Percentiles rank a stretch among this genome's conserved stretches.
Evolutionary conservation across 2,113 vertebrate species (phyloP).

Genomic region (Entosphenus tridentatus): DNA sequence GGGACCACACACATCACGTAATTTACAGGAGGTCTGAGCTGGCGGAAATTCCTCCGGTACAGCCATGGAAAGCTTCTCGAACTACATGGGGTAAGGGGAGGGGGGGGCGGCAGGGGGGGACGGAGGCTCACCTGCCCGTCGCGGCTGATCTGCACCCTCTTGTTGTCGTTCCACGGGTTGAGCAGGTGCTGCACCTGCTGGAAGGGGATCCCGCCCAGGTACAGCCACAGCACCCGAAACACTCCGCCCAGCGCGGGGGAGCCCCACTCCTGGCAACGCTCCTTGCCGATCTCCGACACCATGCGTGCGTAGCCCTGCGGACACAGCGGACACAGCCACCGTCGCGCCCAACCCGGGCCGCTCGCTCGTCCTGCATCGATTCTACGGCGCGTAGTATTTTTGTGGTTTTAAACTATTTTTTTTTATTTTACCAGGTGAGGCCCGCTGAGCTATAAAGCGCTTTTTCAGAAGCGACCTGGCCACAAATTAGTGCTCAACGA

Average conservation of each 20-base stretch:
- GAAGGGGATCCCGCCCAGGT: slow-evolving; percentile 50
- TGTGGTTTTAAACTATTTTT: too few relatives aligned
- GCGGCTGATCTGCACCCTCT: slow-evolving; percentile 70
- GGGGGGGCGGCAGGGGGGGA: not conserved
- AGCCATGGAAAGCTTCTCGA: not conserved
- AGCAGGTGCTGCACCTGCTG: slow-evolving; percentile 43
- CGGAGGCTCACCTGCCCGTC: slow-evolving; percentile 54
- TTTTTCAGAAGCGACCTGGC: too few relatives aligned
- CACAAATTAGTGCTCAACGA: too few relatives aligned
- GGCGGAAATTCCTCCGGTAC: not conserved
- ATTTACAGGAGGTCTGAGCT: too few relatives aligned
- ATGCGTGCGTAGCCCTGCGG: slow-evolving; percentile 62
- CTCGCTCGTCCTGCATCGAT: too few relatives aligned
- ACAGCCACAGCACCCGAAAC: slow-evolving; percentile 71
- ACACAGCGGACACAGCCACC: slow-evolving; percentile 12
- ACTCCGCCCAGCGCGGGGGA: slow-evolving; percentile 45
- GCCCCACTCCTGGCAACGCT: slow-evolving; percentile 57
- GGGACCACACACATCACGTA: not conserved
- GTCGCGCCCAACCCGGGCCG: too few relatives aligned
- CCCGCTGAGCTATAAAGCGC: too few relatives aligned
- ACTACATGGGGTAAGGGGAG: not conserved
- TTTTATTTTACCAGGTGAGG: too few relatives aligned
- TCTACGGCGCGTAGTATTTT: too few relatives aligned
- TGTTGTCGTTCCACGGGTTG: slow-evolving; percentile 76
- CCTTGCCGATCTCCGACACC: slow-evolving; percentile 38